These are phyloP conservation scores for Xerus rutilus DNA, from an alignment of 2,797 vertebrate genomes.

Conservation along the genomic window DNA sequence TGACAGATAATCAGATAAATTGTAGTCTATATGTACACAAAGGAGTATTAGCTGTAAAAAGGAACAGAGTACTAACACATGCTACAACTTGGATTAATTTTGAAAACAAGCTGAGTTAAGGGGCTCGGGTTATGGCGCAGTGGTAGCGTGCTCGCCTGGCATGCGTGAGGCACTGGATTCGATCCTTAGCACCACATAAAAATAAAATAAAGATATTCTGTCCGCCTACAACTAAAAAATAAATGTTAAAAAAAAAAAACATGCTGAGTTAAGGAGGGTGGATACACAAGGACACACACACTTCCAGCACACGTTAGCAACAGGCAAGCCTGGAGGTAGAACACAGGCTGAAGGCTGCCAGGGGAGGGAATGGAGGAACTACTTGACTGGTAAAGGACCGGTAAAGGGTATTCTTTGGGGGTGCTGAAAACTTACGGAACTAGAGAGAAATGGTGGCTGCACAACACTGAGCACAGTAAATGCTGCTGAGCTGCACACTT, in stretches of 20 bases:
- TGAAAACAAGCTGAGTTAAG: not conserved
- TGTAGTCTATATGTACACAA: not conserved
- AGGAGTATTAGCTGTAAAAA: not conserved
- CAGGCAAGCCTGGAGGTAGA: not conserved
- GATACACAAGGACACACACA: not conserved
- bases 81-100: not conserved
- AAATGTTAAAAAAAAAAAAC: not conserved
- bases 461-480: too few relatives aligned
- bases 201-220: too few relatives aligned
- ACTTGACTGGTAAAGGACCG: too few relatives aligned
- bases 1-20: not conserved
- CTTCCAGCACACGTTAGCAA: not conserved
- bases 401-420: not conserved
- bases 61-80: not conserved
- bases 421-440: not conserved
- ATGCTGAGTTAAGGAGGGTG: not conserved
- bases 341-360: not conserved
- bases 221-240: too few relatives aligned
- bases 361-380: too few relatives aligned
- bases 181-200: too few relatives aligned
- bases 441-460: not conserved
- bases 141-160: too few relatives aligned
- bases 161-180: too few relatives aligned
- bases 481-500: not conserved
- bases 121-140: too few relatives aligned